Evolutionary conservation across 1,140 invertebrate species (phyloP), one percentile per base, ranked within the genome.

Genomic region (Magallana angulata): DNA sequence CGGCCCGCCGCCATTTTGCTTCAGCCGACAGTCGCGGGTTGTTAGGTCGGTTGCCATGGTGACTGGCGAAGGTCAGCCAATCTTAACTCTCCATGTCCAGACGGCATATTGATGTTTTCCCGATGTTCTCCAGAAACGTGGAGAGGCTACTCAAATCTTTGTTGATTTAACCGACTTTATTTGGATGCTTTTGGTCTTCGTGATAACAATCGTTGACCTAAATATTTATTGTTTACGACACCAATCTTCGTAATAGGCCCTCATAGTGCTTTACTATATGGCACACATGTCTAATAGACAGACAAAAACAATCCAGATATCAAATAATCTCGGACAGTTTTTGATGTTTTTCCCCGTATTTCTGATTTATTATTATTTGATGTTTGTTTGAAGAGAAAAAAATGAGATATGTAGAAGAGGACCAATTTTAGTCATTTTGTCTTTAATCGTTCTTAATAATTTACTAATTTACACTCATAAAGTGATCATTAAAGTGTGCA

Each of bases 141-240:
- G 68, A 76, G 68, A 36, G 24, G 68, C 24, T 76, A 30, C 68
- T 76, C 36, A 76, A 76, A 76, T 76, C 68, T 76, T 76, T 76
- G 68, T 76, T 76, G 68, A 76, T 76, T 76, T 76, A 76, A 76
- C 68, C 30, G 68, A 76, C 18, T 76, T 76, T 76, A 11, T 24
- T 7, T 12, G 18, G 14, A 76, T 11, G 18, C 24, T 30, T 9
- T 76, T 18, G 68, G 18, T 30, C 24, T 71, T 76, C 68, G 36
- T 30, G 68, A 24, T 76, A 30, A 12, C 68, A 76, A 76, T 76
- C 24, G 36, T 76, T 76, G 68, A 76, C 68, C 68, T 24, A 76
- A 30, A 24, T 11, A 76, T 76, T 9, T 30, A 30, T 76, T 76
- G 68, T 76, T 76, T 76, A 76, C 36, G 18, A 30, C 68, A 24